Conservation (phyloP, 2,797 vertebrate genomes). For the Sebastes oblongus region DNA sequence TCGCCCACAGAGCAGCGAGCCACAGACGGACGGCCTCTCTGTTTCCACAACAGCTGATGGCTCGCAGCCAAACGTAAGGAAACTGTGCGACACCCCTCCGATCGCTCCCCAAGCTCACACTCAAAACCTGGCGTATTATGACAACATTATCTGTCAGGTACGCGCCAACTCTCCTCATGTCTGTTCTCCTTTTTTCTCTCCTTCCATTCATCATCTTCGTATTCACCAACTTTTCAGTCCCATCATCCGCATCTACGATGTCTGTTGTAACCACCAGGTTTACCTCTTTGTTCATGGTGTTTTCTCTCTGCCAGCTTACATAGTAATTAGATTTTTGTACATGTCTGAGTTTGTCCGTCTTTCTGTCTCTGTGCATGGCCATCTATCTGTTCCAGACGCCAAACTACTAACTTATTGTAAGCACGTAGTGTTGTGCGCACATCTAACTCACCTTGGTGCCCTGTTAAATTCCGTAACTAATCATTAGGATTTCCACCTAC, state of each 20-base stretch:
- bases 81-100: slow-evolving; percentile 80
- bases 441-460: not conserved
- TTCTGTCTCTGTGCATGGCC: slow-evolving; percentile 17
- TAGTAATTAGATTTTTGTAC: not conserved
- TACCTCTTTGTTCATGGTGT: not conserved
- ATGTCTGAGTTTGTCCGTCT: slow-evolving; percentile 1
- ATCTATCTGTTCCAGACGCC: not conserved
- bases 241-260: not conserved
- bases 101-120: slow-evolving; percentile 84
- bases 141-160: slow-evolving; percentile 93
- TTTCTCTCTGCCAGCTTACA: slow-evolving; percentile 3
- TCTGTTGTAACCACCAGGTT: not conserved
- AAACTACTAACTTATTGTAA: not conserved
- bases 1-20: slow-evolving; percentile 90
- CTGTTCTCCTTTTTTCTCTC: slow-evolving; percentile 14
- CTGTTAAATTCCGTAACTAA: not conserved
- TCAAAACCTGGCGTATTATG: slow-evolving; percentile 89
- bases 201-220: not conserved
- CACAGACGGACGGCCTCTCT: slow-evolving; percentile 96
- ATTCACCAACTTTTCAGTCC: slow-evolving; percentile 11
- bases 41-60: slow-evolving; percentile 96
- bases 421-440: not conserved
- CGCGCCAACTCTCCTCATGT: slow-evolving; percentile 70
- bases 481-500: not conserved
- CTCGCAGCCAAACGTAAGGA: slow-evolving; percentile 98